Percentiles rank a stretch among this genome's conserved stretches.
These are phyloP conservation scores for Microtus ochrogaster DNA, from an alignment of 2,113 vertebrate genomes.

Conservation along the genomic window DNA sequence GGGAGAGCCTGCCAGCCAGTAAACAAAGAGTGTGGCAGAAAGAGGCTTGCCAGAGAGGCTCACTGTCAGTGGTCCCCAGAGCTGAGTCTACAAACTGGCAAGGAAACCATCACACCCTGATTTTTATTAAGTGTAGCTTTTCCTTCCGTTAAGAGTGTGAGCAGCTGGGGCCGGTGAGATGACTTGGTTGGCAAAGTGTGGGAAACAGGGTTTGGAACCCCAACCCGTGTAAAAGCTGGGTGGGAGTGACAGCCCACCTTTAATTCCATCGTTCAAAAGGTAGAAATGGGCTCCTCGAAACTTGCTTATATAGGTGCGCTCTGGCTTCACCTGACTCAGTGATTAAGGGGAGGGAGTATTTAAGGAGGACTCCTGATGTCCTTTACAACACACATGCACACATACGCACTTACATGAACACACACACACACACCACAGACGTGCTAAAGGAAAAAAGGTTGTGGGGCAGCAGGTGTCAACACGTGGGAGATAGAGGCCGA, in stretches of 20 bases:
- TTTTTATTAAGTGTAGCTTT: not conserved
- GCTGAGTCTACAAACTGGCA: not conserved
- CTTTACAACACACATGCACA: not conserved
- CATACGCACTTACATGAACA: no score
- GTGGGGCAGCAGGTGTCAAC: not conserved
- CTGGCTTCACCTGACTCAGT: not conserved
- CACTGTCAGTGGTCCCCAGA: not conserved
- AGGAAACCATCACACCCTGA: not conserved
- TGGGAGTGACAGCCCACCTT: not conserved
- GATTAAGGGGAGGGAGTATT: not conserved
- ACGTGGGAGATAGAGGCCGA: not conserved
- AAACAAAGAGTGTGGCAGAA: not conserved
- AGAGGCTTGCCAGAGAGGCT: not conserved
- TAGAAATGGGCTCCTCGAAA: not conserved
- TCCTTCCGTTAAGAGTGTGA: not conserved
- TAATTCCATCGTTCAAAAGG: not conserved
- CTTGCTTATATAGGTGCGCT: no score
- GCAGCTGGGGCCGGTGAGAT: not conserved
- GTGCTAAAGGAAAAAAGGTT: not conserved
- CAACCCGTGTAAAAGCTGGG: not conserved
- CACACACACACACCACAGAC: not conserved
- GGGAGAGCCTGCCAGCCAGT: not conserved
- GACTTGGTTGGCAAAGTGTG: not conserved
- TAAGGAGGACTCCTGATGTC: not conserved
- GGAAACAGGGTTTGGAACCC: not conserved